These are phyloP conservation scores for Seriola rivoliana DNA, from an alignment of 2,113 vertebrate species.

Conservation along the genomic window DNA sequence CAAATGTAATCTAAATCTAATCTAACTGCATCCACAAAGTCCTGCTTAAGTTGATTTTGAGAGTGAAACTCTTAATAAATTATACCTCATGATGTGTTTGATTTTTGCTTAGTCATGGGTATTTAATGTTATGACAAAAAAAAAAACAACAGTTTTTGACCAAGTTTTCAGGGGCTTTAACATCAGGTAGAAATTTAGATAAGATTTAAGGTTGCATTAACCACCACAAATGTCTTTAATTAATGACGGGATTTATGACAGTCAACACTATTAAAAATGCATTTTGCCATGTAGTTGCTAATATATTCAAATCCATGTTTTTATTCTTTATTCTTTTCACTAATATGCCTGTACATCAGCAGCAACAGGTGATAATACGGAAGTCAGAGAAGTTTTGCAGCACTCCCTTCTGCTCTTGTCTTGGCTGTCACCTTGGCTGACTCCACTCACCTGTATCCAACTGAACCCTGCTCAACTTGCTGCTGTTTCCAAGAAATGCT, in stretches of 20 bases:
- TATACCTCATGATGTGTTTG: too few relatives aligned
- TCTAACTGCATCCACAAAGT: too few relatives aligned
- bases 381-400: neutral
- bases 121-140: too few relatives aligned
- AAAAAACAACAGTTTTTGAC: too few relatives aligned
- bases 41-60: too few relatives aligned
- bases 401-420: neutral
- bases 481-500: neutral
- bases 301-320: too few relatives aligned
- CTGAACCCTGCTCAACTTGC: constrained; percentile 19
- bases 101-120: too few relatives aligned
- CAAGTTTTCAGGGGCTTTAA: neutral
- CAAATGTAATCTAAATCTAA: too few relatives aligned
- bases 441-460: constrained; percentile 12
- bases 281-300: too few relatives aligned
- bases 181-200: neutral
- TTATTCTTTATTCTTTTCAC: neutral
- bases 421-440: neutral
- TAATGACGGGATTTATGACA: neutral
- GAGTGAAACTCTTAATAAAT: too few relatives aligned
- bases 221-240: neutral
- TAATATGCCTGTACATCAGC: too few relatives aligned
- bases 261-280: too few relatives aligned
- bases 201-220: neutral
- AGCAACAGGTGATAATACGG: neutral